These are phyloP conservation scores for Clarias magur DNA, from an alignment of 2,113 vertebrate species.

Conservation along the genomic window DNA sequence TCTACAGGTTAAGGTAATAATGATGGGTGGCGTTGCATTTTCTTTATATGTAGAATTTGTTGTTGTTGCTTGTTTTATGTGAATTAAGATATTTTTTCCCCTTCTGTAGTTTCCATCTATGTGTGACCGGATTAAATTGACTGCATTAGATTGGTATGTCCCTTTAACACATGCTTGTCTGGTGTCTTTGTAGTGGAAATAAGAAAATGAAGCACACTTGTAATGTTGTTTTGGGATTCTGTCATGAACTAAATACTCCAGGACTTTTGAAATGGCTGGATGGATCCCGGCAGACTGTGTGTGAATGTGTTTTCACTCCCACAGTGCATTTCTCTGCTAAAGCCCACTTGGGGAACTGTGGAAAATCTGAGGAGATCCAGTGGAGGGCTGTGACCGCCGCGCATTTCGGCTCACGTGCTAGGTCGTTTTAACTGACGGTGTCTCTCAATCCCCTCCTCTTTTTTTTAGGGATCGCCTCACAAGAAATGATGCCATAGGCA, in stretches of 20 bases:
- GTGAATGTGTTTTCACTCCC: constrained; percentile 32
- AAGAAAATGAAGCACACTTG: background rate
- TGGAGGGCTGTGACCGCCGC: background rate
- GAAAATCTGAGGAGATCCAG: constrained; percentile 38
- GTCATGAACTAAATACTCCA: background rate
- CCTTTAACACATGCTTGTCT: background rate
- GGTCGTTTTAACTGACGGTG: background rate
- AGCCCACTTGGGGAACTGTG: constrained; percentile 29
- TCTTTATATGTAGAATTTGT: background rate
- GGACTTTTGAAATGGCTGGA: constrained; percentile 39
- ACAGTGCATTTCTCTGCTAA: constrained; percentile 42
- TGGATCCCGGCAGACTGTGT: constrained; percentile 34
- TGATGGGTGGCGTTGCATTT: background rate
- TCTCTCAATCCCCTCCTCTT: constrained; percentile 25
- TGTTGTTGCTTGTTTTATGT: constrained; percentile 5
- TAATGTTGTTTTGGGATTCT: constrained; percentile 11
- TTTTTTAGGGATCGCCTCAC: constrained; percentile 91
- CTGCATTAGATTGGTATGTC: constrained; percentile 88
- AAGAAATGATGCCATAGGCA: constrained; percentile 92
- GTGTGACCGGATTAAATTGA: constrained; percentile 93
- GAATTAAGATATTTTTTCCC: constrained; percentile 15
- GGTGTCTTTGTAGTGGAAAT: background rate
- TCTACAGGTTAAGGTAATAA: constrained; percentile 90
- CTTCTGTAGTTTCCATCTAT: constrained; percentile 89
- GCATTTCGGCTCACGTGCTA: background rate